A percentile compares a stretch with the other conserved stretches of the same genome.
phyloP scores from a whole-genome alignment of 2,797 vertebrate genomes.

The Diglossa cyanea region DNA sequence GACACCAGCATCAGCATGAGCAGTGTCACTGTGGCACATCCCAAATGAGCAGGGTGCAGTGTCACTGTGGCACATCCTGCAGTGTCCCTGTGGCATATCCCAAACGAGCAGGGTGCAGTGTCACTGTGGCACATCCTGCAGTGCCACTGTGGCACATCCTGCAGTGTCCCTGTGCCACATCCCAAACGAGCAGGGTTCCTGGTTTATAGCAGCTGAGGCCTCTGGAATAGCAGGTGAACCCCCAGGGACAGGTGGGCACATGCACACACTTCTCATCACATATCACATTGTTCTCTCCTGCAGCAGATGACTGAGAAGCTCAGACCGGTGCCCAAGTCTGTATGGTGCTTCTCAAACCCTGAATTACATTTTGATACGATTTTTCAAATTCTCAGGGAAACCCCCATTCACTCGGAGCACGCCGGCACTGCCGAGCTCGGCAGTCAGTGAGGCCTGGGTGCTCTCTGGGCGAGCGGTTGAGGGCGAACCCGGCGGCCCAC shows the following conservation, averaged over 20 bases:
- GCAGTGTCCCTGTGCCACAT: not conserved
- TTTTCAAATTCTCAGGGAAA: not conserved
- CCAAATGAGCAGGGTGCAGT: fast-evolving
- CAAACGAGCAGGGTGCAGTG: fast-evolving
- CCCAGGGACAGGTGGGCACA: not conserved
- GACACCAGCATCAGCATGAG: fast-evolving
- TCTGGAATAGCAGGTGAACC: not conserved
- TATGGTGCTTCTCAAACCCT: not conserved
- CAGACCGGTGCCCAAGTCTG: not conserved
- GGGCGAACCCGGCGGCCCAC: not conserved
- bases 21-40: not conserved
- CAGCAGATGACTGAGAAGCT: not conserved
- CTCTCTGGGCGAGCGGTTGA: not conserved
- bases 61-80: not conserved
- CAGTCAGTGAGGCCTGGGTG: not conserved
- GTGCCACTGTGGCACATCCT: not conserved
- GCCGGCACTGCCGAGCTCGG: not conserved
- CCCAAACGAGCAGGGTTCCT: not conserved
- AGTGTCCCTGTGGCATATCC: not conserved
- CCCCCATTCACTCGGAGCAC: not conserved
- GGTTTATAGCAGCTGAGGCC: not conserved
- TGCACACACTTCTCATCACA: too few species aligned
- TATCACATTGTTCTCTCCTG: not conserved
- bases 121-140: not conserved
- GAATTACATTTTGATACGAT: not conserved